Base-by-base conservation (phyloP, 2,888 invertebrate species). In the Epiblema foenella region DNA sequence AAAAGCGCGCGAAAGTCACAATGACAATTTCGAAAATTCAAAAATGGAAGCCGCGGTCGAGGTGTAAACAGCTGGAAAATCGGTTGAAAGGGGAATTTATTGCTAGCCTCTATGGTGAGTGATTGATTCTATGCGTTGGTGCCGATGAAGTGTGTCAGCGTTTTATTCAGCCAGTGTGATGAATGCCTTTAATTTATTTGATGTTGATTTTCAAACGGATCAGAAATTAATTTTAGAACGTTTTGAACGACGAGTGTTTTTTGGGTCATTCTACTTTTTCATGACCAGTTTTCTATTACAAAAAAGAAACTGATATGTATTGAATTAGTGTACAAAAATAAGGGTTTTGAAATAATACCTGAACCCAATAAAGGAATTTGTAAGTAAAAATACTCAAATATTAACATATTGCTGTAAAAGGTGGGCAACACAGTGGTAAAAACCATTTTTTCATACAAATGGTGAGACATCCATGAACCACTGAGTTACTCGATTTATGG, bases 21-120 rank as follows among this genome's bases (percentile, higher is more conserved):
- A 57, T 71, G 71, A 71, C 71, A 71, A 62, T 70, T 66, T 51
- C 54, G 39, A 65, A 33, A 69, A 72, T 67, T 68, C 64, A 60
- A 73, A 73, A 69, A 75, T 64, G 73, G 72, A 72, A 73, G 71
- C 77, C 80, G 79, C 79, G 79, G 76, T 77, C 79, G 84, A 89
- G 89, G 90, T 90, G 90, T 88, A 90, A 88, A 88, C 86, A 84
- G 83, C 83, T 86, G 89, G 89, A 89, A 90, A 90, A 90, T 88
- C 70, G 84, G 84, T 77, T 78, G 79, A 83, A 81, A 81, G 81
- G 78, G 81, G 80, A 77, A 89, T 89, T 89, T 89, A 90, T 89
- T 82, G 87, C 86, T 72, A 60, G 70, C 82, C 82, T 49, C 51
- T 51, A 60, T 56, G 67, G 60, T 75, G 76, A 75, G 82, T 87